Evolutionary conservation across 2,797 vertebrate genomes (phyloP).

Genomic region (Falco berigora): DNA sequence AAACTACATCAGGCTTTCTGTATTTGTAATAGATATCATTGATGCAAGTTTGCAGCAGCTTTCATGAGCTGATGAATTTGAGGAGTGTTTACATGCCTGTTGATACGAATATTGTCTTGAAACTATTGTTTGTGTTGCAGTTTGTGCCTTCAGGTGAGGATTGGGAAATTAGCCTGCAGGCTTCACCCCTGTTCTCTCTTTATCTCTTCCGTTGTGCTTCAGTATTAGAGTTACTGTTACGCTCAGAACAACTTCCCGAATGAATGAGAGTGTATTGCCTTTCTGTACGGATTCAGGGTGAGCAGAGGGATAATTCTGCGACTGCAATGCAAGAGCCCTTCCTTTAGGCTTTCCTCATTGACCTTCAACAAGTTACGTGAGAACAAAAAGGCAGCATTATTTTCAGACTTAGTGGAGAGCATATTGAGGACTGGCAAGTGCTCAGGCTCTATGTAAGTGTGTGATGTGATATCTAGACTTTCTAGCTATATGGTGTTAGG

Average conservation of each 20-base stretch:
- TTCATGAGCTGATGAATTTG: neutral
- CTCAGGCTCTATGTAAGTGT: neutral
- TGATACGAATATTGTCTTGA: neutral
- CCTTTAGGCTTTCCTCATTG: neutral
- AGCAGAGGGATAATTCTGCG: neutral
- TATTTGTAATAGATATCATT: neutral
- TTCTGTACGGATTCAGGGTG: neutral
- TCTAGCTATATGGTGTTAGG: neutral
- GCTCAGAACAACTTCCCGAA: neutral
- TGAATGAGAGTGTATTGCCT: neutral
- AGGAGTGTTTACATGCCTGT: neutral
- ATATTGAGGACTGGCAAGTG: neutral
- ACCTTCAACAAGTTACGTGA: neutral
- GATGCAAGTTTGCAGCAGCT: neutral
- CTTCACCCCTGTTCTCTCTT: neutral
- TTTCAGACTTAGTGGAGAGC: neutral
- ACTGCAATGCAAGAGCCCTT: no score
- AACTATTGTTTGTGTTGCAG: neutral
- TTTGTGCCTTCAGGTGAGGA: neutral
- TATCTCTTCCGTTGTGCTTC: neutral
- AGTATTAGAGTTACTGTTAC: rapidly evolving
- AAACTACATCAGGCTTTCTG: neutral
- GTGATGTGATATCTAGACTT: neutral
- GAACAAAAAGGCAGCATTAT: neutral
- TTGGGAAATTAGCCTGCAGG: neutral